A percentile compares a stretch with the other conserved stretches of the same genome.
Conservation (phyloP, 2,797 vertebrate species). For the Limosa lapponica region DNA sequence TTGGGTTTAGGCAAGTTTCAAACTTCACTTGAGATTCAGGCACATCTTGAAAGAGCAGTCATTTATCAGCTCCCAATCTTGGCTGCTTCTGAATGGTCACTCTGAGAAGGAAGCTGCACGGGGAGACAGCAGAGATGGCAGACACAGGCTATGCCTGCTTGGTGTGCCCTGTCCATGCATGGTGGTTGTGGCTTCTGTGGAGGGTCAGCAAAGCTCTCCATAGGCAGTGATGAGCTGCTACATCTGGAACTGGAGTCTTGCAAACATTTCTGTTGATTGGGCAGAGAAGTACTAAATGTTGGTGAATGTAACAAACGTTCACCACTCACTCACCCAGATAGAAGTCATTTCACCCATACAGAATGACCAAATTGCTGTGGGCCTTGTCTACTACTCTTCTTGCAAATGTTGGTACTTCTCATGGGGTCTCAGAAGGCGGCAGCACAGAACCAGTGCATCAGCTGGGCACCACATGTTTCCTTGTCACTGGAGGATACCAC, state of each 20-base stretch:
- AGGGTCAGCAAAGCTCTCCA: not conserved
- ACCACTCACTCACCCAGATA: not conserved
- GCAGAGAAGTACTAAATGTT: not conserved
- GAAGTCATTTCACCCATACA: not conserved
- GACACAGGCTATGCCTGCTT: not conserved
- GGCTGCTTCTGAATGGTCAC: not conserved
- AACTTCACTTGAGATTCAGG: not conserved
- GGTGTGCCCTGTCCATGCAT: no score
- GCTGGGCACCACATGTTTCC: not conserved
- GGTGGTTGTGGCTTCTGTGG: not conserved
- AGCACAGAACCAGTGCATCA: not conserved
- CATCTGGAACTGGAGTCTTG: not conserved
- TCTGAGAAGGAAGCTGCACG: not conserved
- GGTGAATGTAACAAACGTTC: not conserved
- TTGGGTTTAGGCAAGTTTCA: not conserved
- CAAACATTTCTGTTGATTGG: not conserved
- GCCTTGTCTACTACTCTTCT: not conserved
- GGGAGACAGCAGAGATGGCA: not conserved
- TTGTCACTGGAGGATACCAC: not conserved
- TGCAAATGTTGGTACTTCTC: not conserved
- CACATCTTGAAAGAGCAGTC: not conserved
- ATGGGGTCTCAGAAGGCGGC: rapidly evolving
- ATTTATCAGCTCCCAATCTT: not conserved
- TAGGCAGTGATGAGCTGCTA: not conserved
- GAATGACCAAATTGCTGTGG: not conserved